phyloP scores from a whole-genome alignment of 2,797 vertebrate genomes.

The Orestias chungarensis region DNA sequence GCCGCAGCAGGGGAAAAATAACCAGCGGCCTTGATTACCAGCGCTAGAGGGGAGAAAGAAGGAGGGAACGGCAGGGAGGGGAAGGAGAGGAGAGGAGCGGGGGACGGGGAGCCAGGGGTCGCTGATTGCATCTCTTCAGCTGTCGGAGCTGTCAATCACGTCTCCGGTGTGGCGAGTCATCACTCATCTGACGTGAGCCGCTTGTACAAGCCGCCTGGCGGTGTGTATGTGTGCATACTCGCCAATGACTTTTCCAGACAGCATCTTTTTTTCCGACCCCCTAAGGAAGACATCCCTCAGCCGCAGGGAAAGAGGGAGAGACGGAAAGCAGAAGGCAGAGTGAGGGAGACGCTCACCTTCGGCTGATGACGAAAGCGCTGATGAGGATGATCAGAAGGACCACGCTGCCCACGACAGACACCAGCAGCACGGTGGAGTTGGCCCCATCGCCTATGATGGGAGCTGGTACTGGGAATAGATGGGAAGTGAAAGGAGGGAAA shows the following conservation, averaged over 20 bases:
- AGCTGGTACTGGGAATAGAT: slow-evolving; percentile 85
- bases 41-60: slow-evolving; percentile 31
- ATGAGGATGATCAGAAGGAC: slow-evolving; percentile 96
- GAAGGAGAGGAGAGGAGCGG: slow-evolving; percentile 26
- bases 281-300: slow-evolving; percentile 64
- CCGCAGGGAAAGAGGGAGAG: slow-evolving; percentile 29
- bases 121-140: slow-evolving; percentile 77
- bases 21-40: slow-evolving; percentile 58
- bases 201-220: slow-evolving; percentile 43
- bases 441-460: slow-evolving; percentile 95
- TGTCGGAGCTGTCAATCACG: slow-evolving; percentile 72
- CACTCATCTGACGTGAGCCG: slow-evolving; percentile 53
- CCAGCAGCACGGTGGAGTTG: slow-evolving; percentile 93
- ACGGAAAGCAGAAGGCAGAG: slow-evolving; percentile 47
- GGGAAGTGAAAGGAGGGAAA: not conserved
- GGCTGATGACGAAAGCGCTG: slow-evolving; percentile 95
- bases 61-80: slow-evolving; percentile 9
- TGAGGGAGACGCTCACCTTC: slow-evolving; percentile 85
- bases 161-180: slow-evolving; percentile 71
- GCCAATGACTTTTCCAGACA: slow-evolving; percentile 53
- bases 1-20: slow-evolving; percentile 57
- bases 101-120: slow-evolving; percentile 62
- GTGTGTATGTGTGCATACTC: slow-evolving; percentile 27
- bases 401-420: slow-evolving; percentile 93
- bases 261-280: slow-evolving; percentile 43